These are phyloP conservation scores for Desmophyllum pertusum DNA, from an alignment of 92 coral and sea anemone genomes.

Conservation along the genomic window DNA sequence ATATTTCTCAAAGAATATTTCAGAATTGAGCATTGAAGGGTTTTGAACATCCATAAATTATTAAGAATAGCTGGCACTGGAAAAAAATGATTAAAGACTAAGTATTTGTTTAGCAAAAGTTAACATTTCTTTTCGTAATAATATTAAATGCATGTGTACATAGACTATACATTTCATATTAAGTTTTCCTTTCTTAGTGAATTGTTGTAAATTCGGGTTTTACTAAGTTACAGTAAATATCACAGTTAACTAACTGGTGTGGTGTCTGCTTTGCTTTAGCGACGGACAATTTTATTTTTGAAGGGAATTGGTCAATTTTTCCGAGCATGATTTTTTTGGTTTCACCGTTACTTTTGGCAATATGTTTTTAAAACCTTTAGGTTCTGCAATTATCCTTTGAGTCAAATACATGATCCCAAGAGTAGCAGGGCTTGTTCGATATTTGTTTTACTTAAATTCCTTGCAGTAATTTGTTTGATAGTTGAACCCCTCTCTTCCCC, in stretches of 20 bases:
- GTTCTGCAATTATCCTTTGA: no score
- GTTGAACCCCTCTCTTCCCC: no score
- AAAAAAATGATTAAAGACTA: not conserved
- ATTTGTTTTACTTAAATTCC: no score
- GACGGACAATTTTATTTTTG: no score
- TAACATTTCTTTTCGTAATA: not conserved
- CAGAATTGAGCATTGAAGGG: not conserved
- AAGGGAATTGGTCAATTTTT: no score
- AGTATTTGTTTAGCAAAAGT: not conserved
- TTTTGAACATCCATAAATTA: not conserved
- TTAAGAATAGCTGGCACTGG: not conserved
- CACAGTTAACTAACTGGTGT: not conserved
- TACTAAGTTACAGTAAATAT: slow-evolving; percentile 9
- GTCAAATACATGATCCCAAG: no score
- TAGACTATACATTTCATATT: not conserved
- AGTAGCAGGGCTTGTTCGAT: no score
- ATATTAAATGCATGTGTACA: not conserved
- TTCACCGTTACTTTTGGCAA: no score
- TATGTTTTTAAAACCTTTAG: no score
- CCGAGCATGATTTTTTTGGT: no score
- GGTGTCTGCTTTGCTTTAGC: no score
- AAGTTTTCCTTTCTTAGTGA: not conserved
- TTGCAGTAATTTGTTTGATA: no score
- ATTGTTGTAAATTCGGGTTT: slow-evolving; percentile 6
- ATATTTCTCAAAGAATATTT: not conserved